Base-by-base conservation (phyloP, 2,888 invertebrate genomes). In the Linnaemya tessellans region DNA sequence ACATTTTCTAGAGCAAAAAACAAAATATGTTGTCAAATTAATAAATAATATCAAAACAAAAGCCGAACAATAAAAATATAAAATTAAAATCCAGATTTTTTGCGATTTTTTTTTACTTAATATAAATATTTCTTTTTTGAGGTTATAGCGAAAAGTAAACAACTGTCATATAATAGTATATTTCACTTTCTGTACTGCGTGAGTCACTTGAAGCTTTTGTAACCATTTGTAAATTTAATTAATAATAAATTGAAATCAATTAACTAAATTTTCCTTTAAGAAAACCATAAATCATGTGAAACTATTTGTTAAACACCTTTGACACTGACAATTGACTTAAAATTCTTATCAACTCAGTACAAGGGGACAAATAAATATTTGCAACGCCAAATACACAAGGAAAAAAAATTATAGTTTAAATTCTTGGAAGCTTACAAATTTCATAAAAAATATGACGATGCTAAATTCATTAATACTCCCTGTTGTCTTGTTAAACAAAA, bases 241-340 rank as follows among this genome's bases (percentile, higher is more conserved):
- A 58, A 43, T 60, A 20, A 18, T 60, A 60, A 65, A 68, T 68
- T 60, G 22, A 78, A 68, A 51, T 60, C 60, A 70, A 70, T 70
- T 71, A 54, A 35, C 20, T 30, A 46, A 43, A 64, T 68, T 80
- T 67, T 67, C 30, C 5, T 30, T 60, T 1, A 41, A 68, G 58
- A 80, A 68, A 30, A 8, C 8, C n/a, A 80, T 67, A 67, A 73
- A 51, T 67, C 58, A 49, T 73, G 30, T 60, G 13, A 49, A 60
- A 70, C 13, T 84, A 38, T 58, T 80, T 75, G 58, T 25, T 71
- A 75, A 35, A 73, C 73, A 77, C 77, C 78, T 84, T 74, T 84
- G 81, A 81, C 84, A 56, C 64, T 62, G 56, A 9, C 84, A 81
- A 78, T 84, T 84, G 62, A 68, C 43, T 35, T 56, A 56, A 49